Evolutionary conservation across 2,113 vertebrate genomes (phyloP), one percentile per base, ranked within the genome.

Genomic region (Alethe castanea): DNA sequence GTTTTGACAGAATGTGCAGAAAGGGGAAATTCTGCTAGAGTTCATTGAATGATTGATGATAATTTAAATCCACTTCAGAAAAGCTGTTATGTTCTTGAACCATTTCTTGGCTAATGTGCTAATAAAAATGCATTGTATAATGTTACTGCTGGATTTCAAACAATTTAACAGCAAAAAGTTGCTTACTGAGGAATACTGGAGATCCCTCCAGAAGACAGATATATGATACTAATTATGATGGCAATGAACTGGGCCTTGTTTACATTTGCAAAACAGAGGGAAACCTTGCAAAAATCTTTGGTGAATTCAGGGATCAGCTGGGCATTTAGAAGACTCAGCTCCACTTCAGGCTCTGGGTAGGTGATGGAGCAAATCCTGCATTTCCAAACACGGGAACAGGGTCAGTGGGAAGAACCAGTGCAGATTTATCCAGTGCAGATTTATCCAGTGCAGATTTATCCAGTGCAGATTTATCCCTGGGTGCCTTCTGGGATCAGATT

Each of bases 1-100:
- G 6, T 19, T 84, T 71, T 24, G 25, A 71, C 28, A 72, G 69
- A 88, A 84, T 29, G 35, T 59, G 60, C 60, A 79, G 66, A 57
- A 95, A 91, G 40, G 60, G 48, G 77, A 76, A 78, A 56, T 81
- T 78, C 84, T 83, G 29, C 60, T 86, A 6, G 6, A 81, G n/a
- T 60, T 90, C 74, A 71, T 56, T 59, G 83, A 94, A 91, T 76
- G 86, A 92, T 50, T 83, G 72, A 94, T 95, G 61, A 29, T 61
- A 52, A 91, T 89, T 95, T 79, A 81, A 78, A 96, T 72, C 83
- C 53, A 72, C 77, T 72, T 87, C 83, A 89, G 89, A 85, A 53
- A 89, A 94, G 69, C 77, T 52, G 69, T 92, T 95, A 45, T 47
- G 45, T 84, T 88, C 79, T 70, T 67, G 73, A 92, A 40, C 85